Evolutionary conservation across 2,797 vertebrate genomes (phyloP).

Genomic region (Nyctalus aviator): DNA sequence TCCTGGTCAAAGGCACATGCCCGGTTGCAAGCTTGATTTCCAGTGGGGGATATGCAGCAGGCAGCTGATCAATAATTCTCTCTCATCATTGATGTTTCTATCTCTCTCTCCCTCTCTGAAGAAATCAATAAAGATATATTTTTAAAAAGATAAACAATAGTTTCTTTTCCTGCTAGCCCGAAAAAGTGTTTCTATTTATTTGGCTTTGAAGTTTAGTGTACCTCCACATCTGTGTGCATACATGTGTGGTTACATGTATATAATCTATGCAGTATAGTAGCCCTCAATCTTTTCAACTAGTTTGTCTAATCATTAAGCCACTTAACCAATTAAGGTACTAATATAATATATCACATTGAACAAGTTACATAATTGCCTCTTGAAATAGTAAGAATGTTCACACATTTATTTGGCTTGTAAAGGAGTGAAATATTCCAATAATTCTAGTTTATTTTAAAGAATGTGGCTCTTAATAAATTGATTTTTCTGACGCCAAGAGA

Average conservation of each 20-base stretch:
- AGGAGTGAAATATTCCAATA: conserved; percentile 89
- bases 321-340: conserved; percentile 88
- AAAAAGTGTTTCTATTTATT: conserved; percentile 86
- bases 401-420: conserved; percentile 90
- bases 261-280: conserved; percentile 84
- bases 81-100: no score
- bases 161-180: conserved; percentile 86
- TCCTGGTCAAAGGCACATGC: no score
- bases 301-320: conserved; percentile 88
- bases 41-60: no score
- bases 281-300: conserved; percentile 86
- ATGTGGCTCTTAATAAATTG: conserved; percentile 90
- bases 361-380: conserved; percentile 88
- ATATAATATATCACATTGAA: conserved; percentile 89
- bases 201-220: conserved; percentile 79
- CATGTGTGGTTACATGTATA: conserved; percentile 78
- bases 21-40: no score
- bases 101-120: no score
- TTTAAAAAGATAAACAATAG: conserved; percentile 80
- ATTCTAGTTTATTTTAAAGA: conserved; percentile 83
- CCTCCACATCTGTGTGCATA: conserved; percentile 80
- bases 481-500: conserved; percentile 88
- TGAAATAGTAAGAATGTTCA: conserved; percentile 90
- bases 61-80: no score
- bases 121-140: no score